These are phyloP conservation scores for Sarcophaga subvicina DNA, from an alignment of 2,888 invertebrate species.

Conservation along the genomic window DNA sequence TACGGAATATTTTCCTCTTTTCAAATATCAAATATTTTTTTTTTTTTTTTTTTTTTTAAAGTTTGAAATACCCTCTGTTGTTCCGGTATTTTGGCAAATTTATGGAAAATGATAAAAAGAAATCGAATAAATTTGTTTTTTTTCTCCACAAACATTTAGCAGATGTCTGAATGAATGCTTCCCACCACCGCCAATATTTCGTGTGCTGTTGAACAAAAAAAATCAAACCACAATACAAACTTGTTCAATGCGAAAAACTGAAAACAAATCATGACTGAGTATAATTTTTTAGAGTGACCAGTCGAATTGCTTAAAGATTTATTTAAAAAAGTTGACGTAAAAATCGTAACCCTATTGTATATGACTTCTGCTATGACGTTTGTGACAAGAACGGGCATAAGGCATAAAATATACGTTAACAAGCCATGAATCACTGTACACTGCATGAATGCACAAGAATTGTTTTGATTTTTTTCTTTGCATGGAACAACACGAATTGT, in stretches of 20 bases:
- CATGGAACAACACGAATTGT: too few relatives aligned
- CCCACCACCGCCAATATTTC: slow-evolving; percentile 47
- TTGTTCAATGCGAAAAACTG: slow-evolving; percentile 70
- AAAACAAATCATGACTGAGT: slow-evolving; percentile 40
- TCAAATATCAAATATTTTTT: not conserved
- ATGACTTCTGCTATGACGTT: too few relatives aligned
- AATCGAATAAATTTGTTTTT: slow-evolving; percentile 18
- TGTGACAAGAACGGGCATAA: too few relatives aligned
- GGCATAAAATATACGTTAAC: too few relatives aligned
- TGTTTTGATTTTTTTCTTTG: too few relatives aligned
- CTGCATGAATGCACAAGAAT: too few relatives aligned
- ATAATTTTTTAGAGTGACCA: slow-evolving; percentile 43
- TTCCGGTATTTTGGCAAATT: slow-evolving; percentile 72
- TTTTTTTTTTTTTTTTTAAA: slow-evolving; percentile 54
- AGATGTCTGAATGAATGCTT: slow-evolving; percentile 49
- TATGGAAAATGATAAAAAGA: slow-evolving; percentile 27
- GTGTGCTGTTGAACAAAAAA: slow-evolving; percentile 37
- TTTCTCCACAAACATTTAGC: slow-evolving; percentile 31
- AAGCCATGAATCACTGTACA: too few relatives aligned
- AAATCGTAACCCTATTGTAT: too few relatives aligned
- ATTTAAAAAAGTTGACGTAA: too few relatives aligned
- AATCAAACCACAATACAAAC: slow-evolving; percentile 72
- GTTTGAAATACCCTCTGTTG: slow-evolving; percentile 72
- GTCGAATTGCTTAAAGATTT: not conserved
- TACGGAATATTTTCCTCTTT: slow-evolving; percentile 24